phyloP scores from a whole-genome alignment of 2,797 vertebrate genomes.

The Tragelaphus eurycerus region DNA sequence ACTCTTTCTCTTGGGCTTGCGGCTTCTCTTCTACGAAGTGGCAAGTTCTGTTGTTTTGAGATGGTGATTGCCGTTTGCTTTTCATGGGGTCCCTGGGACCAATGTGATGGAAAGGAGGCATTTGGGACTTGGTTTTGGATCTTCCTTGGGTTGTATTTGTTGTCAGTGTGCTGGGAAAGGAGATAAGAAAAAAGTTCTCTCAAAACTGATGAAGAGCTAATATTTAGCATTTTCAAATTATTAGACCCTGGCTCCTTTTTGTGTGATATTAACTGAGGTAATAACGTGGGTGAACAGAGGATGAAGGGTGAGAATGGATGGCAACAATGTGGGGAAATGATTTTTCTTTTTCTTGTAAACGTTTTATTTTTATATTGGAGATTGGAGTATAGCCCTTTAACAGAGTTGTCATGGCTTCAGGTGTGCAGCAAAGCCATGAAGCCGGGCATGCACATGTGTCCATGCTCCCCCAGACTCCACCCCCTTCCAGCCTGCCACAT shows the following conservation, averaged over 20 bases:
- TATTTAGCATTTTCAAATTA: not conserved
- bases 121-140: not conserved
- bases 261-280: not conserved
- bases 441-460: not conserved
- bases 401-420: not conserved
- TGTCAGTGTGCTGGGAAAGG: not conserved
- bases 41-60: not conserved
- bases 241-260: not conserved
- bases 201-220: not conserved
- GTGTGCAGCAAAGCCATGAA: accelerated
- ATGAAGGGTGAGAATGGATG: not conserved
- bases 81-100: not conserved
- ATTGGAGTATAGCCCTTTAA: not conserved
- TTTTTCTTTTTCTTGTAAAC: not conserved
- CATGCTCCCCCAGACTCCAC: not conserved
- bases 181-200: not conserved
- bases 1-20: not conserved
- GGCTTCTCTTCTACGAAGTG: not conserved
- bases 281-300: not conserved
- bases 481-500: not conserved
- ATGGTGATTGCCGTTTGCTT: accelerated
- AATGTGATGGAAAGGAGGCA: not conserved
- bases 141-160: not conserved
- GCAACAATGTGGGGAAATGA: not conserved
- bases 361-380: not conserved